Percentiles rank a stretch among this genome's conserved stretches.
phyloP scores from a whole-genome alignment of 1,140 invertebrate genomes.

The Ganaspis sp. region DNA sequence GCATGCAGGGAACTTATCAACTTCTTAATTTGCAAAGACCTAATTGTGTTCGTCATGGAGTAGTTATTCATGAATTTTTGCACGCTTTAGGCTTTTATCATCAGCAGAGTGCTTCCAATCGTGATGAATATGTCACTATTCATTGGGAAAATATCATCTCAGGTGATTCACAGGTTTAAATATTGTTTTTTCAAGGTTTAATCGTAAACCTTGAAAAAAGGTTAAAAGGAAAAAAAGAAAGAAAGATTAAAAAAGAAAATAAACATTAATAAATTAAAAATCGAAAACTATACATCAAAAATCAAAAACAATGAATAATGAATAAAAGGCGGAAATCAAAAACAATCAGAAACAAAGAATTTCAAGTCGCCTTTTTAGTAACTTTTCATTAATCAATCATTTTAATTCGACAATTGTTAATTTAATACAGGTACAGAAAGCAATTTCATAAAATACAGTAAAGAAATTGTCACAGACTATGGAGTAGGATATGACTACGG shows the following conservation, averaged over 20 bases:
- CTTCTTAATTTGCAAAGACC: slow-evolving; percentile 46
- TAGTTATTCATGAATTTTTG: slow-evolving; percentile 82
- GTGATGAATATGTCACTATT: slow-evolving; percentile 83
- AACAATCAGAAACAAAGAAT: too few relatives aligned
- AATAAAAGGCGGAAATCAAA: too few relatives aligned
- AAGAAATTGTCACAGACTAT: slow-evolving; percentile 80
- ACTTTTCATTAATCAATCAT: too few relatives aligned
- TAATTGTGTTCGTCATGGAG: slow-evolving; percentile 77
- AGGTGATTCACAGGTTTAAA: background rate
- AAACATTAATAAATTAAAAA: too few relatives aligned
- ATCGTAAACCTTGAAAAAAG: too few relatives aligned
- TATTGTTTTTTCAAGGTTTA: too few relatives aligned
- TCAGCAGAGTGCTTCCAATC: slow-evolving; percentile 83
- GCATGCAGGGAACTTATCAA: slow-evolving; percentile 36
- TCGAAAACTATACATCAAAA: too few relatives aligned
- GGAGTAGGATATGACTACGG: slow-evolving; percentile 82
- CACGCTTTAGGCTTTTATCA: slow-evolving; percentile 84
- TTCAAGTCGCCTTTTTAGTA: too few relatives aligned
- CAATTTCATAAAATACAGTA: slow-evolving; percentile 84
- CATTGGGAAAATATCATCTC: slow-evolving; percentile 82
- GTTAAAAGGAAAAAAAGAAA: too few relatives aligned
- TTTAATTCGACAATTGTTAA: too few relatives aligned
- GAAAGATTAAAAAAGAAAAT: too few relatives aligned
- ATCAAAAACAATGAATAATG: too few relatives aligned
- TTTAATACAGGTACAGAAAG: slow-evolving; percentile 68